Percentiles rank a stretch among this genome's conserved stretches.
Evolutionary conservation across 2,797 vertebrate species (phyloP).

Genomic region (Anguilla obscura): DNA sequence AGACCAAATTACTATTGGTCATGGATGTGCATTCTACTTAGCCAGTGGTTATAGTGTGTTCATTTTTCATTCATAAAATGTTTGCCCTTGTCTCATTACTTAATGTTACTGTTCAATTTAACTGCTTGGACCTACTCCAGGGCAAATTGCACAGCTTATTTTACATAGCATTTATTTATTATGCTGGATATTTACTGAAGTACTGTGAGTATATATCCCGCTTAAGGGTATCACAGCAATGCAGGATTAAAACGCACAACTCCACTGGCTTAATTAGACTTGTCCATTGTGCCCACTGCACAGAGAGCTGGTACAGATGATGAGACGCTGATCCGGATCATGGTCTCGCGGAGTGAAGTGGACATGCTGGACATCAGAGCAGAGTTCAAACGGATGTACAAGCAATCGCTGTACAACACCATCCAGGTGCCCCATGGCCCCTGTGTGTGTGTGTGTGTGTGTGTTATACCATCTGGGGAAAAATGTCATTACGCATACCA

Average conservation of each 20-base stretch:
- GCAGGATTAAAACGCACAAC: background rate
- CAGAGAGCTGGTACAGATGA: conserved; percentile 91
- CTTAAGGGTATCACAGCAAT: background rate
- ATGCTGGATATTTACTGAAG: background rate
- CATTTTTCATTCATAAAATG: background rate
- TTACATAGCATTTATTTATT: background rate
- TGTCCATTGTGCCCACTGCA: conserved; percentile 20
- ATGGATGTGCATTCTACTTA: background rate
- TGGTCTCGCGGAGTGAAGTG: conserved; percentile 91
- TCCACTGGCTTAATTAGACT: background rate
- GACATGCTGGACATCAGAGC: conserved; percentile 89
- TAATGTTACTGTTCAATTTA: background rate
- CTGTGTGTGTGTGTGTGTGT: conserved; percentile 34
- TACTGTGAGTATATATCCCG: background rate
- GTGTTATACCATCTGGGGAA: background rate
- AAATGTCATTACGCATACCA: too few relatives aligned
- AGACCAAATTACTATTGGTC: background rate
- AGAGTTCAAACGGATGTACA: conserved; percentile 80
- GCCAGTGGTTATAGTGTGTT: background rate
- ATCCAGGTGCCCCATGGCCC: conserved; percentile 78
- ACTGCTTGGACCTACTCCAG: background rate
- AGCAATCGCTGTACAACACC: conserved; percentile 78
- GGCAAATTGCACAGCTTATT: background rate
- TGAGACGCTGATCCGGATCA: conserved; percentile 82
- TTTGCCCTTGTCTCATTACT: background rate